These are phyloP conservation scores for Drosophila pullipes DNA, from an alignment of 2,888 invertebrate species.

Conservation along the genomic window DNA sequence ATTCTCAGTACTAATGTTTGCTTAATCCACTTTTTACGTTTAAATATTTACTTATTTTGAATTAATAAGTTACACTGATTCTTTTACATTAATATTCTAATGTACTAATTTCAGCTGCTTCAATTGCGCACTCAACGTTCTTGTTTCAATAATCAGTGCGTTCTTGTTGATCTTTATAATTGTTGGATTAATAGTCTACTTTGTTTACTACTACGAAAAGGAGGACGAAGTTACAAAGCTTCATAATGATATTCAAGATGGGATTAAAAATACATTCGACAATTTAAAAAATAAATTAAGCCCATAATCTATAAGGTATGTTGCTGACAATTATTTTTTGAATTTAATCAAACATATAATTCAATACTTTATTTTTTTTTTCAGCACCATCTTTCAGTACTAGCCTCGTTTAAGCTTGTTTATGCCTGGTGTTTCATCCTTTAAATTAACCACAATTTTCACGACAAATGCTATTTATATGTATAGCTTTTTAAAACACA, in stretches of 20 bases:
- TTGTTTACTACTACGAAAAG: constrained; percentile 72
- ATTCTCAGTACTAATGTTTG: not conserved
- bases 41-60: not conserved
- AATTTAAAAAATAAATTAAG: constrained; percentile 50
- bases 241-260: constrained; percentile 55
- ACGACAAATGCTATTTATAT: constrained; percentile 13
- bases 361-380: not conserved
- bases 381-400: constrained; percentile 16
- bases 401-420: constrained; percentile 5
- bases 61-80: not conserved
- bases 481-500: not conserved
- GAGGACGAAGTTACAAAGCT: constrained; percentile 69
- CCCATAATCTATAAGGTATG: constrained; percentile 15
- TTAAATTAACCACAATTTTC: constrained; percentile 6
- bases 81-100: not conserved
- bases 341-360: not conserved
- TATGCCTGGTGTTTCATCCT: constrained; percentile 14
- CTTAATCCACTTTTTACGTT: not conserved
- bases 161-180: constrained; percentile 77
- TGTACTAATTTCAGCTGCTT: constrained; percentile 71
- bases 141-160: constrained; percentile 79
- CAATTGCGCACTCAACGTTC: constrained; percentile 78
- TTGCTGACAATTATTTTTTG: not conserved
- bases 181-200: constrained; percentile 75
- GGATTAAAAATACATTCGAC: constrained; percentile 45